phyloP scores from a whole-genome alignment of 2,113 vertebrate species.

The Excalfactoria chinensis region DNA sequence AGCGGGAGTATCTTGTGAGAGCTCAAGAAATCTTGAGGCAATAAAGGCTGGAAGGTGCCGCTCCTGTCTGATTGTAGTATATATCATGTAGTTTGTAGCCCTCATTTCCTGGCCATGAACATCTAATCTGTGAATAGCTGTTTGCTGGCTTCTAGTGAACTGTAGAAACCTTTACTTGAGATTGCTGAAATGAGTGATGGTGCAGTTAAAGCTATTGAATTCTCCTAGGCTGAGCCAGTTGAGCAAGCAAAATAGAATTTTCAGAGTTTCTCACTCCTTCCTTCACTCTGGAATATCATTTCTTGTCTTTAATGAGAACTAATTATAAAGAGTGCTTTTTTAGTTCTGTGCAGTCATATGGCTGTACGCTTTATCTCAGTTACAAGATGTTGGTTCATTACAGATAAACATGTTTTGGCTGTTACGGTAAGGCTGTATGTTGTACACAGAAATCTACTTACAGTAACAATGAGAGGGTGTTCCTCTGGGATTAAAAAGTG shows the following conservation, averaged over 20 bases:
- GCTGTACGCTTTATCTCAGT: not conserved
- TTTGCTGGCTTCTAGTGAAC: not conserved
- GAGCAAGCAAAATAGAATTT: not conserved
- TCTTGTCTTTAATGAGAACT: not conserved
- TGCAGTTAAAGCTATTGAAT: conserved; percentile 6
- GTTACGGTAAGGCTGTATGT: not conserved
- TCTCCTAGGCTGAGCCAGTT: conserved; percentile 26
- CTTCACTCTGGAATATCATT: not conserved
- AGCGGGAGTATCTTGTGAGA: not conserved
- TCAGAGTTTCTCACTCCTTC: not conserved
- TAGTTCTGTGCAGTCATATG: not conserved
- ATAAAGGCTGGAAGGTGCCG: not conserved
- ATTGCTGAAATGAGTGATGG: not conserved
- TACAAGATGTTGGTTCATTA: not conserved
- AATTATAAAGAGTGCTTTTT: not conserved
- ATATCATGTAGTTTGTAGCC: not conserved
- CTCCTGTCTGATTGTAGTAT: not conserved
- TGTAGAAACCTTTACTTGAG: fast-evolving
- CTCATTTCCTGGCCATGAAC: not conserved
- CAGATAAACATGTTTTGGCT: not conserved
- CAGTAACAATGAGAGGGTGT: not conserved
- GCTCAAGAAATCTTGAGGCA: not conserved
- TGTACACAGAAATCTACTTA: conserved; percentile 2
- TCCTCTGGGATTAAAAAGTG: conserved; percentile 20
- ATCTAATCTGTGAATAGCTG: not conserved